Conservation (phyloP, 2,888 invertebrate genomes). For the Torymus tubicola region DNA sequence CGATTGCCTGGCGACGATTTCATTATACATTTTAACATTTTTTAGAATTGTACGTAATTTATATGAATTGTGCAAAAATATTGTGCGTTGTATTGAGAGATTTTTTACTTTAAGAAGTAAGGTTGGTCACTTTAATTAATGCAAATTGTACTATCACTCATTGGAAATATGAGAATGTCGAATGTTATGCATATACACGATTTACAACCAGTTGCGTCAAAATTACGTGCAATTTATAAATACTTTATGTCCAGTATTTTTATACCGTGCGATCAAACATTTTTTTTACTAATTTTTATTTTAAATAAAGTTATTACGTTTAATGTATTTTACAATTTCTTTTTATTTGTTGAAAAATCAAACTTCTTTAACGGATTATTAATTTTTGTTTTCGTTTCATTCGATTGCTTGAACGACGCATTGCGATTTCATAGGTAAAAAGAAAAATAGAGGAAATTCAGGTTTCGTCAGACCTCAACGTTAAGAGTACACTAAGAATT, state of each 20-base stretch:
- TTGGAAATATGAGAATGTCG: not conserved
- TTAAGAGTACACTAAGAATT: conserved; percentile 70
- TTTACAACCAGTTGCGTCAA: conserved; percentile 4
- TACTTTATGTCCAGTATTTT: conserved; percentile 22
- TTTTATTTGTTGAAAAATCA: not conserved
- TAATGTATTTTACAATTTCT: conserved; percentile 11
- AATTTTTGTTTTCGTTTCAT: conserved; percentile 1
- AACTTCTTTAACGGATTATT: not conserved
- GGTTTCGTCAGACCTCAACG: conserved; percentile 75
- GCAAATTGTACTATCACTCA: no score
- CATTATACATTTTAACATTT: conserved; percentile 4
- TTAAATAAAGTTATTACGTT: not conserved
- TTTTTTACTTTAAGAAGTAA: no score
- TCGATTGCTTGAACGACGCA: conserved; percentile 4
- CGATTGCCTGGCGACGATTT: conserved; percentile 39
- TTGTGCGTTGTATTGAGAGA: not conserved
- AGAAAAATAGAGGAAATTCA: conserved; percentile 70
- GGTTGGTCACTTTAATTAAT: no score
- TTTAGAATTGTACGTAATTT: conserved; percentile 5
- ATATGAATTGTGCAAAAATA: not conserved
- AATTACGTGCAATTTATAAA: conserved; percentile 26
- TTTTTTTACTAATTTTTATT: not conserved
- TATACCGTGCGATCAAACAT: not conserved
- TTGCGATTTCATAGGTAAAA: conserved; percentile 45
- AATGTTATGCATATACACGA: not conserved